Base-by-base conservation (phyloP, 92 coral and sea anemone species). In the Muricea muricata region DNA sequence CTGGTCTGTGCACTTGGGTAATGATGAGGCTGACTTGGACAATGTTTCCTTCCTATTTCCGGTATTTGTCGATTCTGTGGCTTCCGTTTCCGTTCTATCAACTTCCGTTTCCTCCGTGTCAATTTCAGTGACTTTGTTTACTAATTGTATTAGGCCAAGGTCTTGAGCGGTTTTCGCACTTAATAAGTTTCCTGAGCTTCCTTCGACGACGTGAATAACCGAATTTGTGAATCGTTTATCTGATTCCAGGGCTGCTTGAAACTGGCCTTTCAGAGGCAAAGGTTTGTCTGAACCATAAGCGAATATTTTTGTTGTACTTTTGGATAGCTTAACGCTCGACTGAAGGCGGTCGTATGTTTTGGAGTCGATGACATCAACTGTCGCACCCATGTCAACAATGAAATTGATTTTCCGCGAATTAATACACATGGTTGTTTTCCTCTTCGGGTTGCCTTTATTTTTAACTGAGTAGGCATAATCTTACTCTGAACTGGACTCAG, bases 151-250 rank as follows among this genome's bases (percentile, higher is more conserved):
- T 82, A 68, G 41, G 34, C 63, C 86, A 25, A 82, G 34, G 20
- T 82, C 86, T 35, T 82, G 86, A 65, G 79, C 86, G 8, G 86
- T 69, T 48, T 66, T n/a, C 9, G 79, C 79, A 56, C 86, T 81
- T 8, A 81, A 33, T 81, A 81, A 69, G 32, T 81, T 81, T 42
- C 79, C 86, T 35, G 23, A 50, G 35, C 21, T 41, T 18, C 66
- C 86, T 39, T 65, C 82, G 26, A 69, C 78, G 12, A 82, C 86
- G 77, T 82, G 52, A 54, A 82, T 30, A 57, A 57, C 79, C 25
- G 86, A 66, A 23, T 68, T 80, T 15, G 86, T 60, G 26, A 65
- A 31, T 65, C 60, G 20, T 75, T 55, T 80, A 56, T 61, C 33
- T 11, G 42, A 37, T 31, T 80, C 85, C 1, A 60, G 1, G 2